Evolutionary conservation across 2,797 vertebrate species (phyloP), one percentile per base, ranked within the genome.

Genomic region (Anguilla marmorata): DNA sequence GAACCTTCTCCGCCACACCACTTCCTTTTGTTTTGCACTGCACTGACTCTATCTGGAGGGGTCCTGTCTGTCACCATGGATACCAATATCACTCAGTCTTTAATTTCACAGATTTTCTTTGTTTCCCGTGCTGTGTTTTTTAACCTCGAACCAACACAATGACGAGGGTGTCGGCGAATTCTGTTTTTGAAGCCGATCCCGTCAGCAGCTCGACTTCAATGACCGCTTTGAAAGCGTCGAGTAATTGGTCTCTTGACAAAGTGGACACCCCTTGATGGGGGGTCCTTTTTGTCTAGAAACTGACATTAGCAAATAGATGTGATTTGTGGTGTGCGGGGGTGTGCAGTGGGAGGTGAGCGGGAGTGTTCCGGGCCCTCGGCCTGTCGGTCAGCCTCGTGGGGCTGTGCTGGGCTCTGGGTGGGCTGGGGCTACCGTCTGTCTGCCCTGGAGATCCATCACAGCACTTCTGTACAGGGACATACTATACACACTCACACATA

Each of bases 381-480:
- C 21, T 66, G 27, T 14, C 27, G 12, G 27, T n/a, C 21, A n/a
- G 24, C 5, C 63, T 24, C n/a, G n/a, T n/a, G n/a, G 63, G 21
- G 63, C 63, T 66, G 63, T 11, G 24, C 24, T 12, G 33, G 72
- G 33, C n/a, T 33, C 72, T 30, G 72, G 72, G 72, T 30, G n/a
- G 33, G n/a, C n/a, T 12, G n/a, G 72, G 33, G 1, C 33, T n/a
- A 3, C 30, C 7, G 30, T 79, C 33, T 41, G 37, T 16, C 74
- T 79, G 1, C 33, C 74, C 74, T 48, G 27, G 37, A 80, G 76
- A 19, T 80, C 14, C 41, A 19, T 9, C 14, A 80, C 54, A 56
- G 54, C 54, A 56, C 54, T 56, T 12, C 54, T 27, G 90, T n/a
- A 87, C 87, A 91, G 90, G 86, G 76, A 60, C 12, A 33, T 66